These are phyloP conservation scores for Spinibarbus caldwelli DNA, from an alignment of 2,797 vertebrate species.

Conservation along the genomic window DNA sequence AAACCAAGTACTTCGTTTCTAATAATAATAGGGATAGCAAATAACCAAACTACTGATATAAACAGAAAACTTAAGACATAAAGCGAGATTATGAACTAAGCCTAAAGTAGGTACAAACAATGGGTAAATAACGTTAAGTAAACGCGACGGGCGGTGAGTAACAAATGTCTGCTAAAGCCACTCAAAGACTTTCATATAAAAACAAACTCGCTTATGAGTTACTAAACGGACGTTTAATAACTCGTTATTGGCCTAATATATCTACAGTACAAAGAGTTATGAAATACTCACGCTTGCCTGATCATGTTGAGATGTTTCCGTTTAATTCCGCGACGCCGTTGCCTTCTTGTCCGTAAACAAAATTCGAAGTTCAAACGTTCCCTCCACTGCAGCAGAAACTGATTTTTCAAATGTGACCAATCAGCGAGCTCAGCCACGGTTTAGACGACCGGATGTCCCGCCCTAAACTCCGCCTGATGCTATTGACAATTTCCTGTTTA, in stretches of 20 bases:
- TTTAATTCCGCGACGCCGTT: conserved; percentile 9
- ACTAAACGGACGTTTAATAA: not conserved
- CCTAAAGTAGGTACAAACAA: not conserved
- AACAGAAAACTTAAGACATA: not conserved
- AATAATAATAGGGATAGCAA: not conserved
- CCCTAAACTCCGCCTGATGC: not conserved
- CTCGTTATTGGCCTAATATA: too few species aligned
- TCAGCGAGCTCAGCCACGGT: conserved; percentile 49
- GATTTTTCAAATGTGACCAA: conserved; percentile 72
- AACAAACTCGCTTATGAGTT: not conserved
- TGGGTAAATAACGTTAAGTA: not conserved
- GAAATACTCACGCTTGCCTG: conserved; percentile 72
- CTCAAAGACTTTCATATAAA: not conserved
- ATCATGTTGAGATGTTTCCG: conserved; percentile 63
- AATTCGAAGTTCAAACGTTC: conserved; percentile 71
- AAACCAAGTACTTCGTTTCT: not conserved
- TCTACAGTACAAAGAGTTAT: not conserved
- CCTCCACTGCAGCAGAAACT: conserved; percentile 65
- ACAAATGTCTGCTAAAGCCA: not conserved
- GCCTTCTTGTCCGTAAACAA: not conserved
- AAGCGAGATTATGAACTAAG: not conserved
- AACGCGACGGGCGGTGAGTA: not conserved
- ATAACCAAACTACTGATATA: not conserved
- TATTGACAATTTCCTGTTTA: too few species aligned
- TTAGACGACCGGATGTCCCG: conserved; percentile 27